Evolutionary conservation across 2,797 vertebrate genomes (phyloP), one percentile per base, ranked within the genome.

Genomic region (Hippopotamyrus pictus): DNA sequence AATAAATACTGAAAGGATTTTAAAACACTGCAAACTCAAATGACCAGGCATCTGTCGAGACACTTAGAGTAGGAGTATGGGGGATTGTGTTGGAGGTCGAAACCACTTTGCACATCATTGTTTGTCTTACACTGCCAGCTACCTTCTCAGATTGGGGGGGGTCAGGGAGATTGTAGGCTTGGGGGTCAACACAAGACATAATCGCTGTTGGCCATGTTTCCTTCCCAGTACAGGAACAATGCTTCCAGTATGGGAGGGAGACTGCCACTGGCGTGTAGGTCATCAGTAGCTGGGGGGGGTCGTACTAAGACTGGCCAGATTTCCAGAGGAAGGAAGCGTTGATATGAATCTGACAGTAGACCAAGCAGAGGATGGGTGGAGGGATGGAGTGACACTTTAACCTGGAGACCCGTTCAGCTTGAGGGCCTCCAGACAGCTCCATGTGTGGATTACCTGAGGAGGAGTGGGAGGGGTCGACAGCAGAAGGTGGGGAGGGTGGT

Each of bases 221-320:
- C 92, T 93, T 59, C 88, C 59, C 83, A 89, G 91, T 87, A 51
- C 85, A 88, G 65, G 87, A 92, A 93, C 93, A 94, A 94, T 92
- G 91, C 89, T 90, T 82, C 41, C 89, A 92, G 88, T 93, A 89
- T 59, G 14, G 46, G 6, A 33, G 41, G 41, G 3, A 22, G 22
- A 88, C 48, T 25, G 46, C 41, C 37, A 46, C 11, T 41, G 33
- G 33, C 33, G 22, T 65, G 44, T 12, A 29, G 7, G 76, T n/a
- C 9, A 3, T 22, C 25, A 62, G 54, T 29, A 19, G 37, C 14
- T 2, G 73, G 69, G 65, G 51, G n/a, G 9, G 9, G 62, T 22
- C 25, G 14, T 17, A n/a, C 6, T 41, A 62, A 11, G 9, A 37
- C 53, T 29, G 33, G 50, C 17, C n/a, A 19, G 12, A 22, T 54